phyloP scores from a whole-genome alignment of 2,113 vertebrate genomes.

The Sylvietta virens region DNA sequence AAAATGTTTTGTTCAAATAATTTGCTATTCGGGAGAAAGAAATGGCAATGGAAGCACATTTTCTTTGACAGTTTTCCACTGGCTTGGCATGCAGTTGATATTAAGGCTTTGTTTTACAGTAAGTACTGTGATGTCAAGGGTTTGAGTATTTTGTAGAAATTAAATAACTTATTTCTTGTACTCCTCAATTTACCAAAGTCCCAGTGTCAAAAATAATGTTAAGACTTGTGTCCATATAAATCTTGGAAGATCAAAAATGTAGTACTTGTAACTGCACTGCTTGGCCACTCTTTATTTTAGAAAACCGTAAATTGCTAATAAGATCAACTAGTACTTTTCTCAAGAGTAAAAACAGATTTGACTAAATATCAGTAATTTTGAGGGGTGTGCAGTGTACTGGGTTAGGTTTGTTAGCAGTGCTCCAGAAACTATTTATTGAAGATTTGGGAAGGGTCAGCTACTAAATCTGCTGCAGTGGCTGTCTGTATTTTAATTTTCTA shows the following conservation, averaged over 20 bases:
- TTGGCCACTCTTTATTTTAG: not conserved
- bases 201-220: not conserved
- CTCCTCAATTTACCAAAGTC: not conserved
- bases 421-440: not conserved
- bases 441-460: not conserved
- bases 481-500: not conserved
- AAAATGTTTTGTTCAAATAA: not conserved
- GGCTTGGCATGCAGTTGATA: not conserved
- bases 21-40: not conserved
- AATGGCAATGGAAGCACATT: not conserved
- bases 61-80: not conserved
- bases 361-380: not conserved
- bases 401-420: not conserved
- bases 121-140: not conserved
- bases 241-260: not conserved
- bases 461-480: not conserved
- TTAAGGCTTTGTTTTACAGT: not conserved
- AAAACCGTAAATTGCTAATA: not conserved
- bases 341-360: not conserved
- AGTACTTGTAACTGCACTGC: not conserved
- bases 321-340: not conserved
- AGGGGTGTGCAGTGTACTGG: not conserved
- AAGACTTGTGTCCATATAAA: not conserved
- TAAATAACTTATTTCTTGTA: not conserved
- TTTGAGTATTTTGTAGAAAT: not conserved